These are phyloP conservation scores for Eulemur albifrons DNA, from an alignment of 2,797 vertebrate species.

Conservation along the genomic window DNA sequence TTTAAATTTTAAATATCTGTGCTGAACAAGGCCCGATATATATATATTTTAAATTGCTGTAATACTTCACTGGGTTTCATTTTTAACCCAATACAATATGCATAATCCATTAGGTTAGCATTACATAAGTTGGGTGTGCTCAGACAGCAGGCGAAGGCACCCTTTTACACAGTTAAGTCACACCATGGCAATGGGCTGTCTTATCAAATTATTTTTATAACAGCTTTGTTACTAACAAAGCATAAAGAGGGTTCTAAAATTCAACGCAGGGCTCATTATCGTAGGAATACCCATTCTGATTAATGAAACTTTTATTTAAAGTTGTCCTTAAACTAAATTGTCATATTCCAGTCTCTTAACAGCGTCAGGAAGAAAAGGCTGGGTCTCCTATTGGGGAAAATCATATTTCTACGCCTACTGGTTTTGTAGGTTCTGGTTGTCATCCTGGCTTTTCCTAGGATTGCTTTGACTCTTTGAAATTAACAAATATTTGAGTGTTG, in stretches of 20 bases:
- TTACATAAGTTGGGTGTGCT: constrained; percentile 81
- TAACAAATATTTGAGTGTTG: not conserved
- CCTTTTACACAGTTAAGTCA: constrained; percentile 49
- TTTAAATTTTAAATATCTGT: constrained; percentile 88
- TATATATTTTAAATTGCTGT: constrained; percentile 86
- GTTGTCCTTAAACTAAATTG: constrained; percentile 58
- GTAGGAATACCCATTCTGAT: constrained; percentile 48
- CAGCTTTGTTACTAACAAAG: constrained; percentile 72
- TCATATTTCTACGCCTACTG: not conserved
- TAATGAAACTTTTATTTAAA: constrained; percentile 75
- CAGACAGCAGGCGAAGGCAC: constrained; percentile 58
- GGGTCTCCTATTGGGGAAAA: constrained; percentile 33
- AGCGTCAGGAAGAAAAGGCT: constrained; percentile 50
- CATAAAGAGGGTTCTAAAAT: constrained; percentile 70
- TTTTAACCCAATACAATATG: constrained; percentile 86
- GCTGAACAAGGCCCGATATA: constrained; percentile 83
- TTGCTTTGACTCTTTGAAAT: not conserved
- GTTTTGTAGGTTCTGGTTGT: not conserved
- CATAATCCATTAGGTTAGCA: constrained; percentile 88
- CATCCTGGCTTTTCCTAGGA: not conserved
- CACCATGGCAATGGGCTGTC: constrained; percentile 17
- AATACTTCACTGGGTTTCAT: constrained; percentile 87
- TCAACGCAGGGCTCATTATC: constrained; percentile 61
- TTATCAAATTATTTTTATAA: constrained; percentile 75
- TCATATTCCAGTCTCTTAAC: constrained; percentile 48